A percentile compares a stretch with the other conserved stretches of the same genome.
Evolutionary conservation across 2,888 invertebrate genomes (phyloP).

Genomic region (Drosophila birchii): DNA sequence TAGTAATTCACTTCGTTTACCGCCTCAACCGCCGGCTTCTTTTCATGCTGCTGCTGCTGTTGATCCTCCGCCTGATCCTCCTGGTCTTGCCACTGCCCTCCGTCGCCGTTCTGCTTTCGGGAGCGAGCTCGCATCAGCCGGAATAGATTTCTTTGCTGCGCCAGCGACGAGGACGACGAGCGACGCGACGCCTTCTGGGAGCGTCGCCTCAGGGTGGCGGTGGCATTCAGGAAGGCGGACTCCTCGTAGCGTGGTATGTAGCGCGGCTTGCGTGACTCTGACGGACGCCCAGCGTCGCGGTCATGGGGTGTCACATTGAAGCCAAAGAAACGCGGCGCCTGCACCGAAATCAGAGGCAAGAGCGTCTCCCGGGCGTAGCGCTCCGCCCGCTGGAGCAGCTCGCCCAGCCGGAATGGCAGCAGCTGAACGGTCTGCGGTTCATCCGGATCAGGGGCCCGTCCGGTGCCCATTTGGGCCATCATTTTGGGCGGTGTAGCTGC

Average conservation of each 20-base stretch:
- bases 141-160: conserved; percentile 80
- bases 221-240: conserved; percentile 62
- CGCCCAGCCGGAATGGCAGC: conserved; percentile 91
- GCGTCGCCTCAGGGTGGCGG: conserved; percentile 7
- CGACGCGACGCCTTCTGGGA: conserved; percentile 31
- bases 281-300: conserved; percentile 46
- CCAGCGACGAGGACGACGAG: conserved; percentile 49
- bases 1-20: conserved; percentile 75
- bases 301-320: conserved; percentile 82
- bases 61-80: neutral
- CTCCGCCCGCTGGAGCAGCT: conserved; percentile 92
- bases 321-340: conserved; percentile 90
- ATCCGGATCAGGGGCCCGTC: conserved; percentile 41
- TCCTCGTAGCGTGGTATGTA: conserved; percentile 87
- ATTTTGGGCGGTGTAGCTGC: conserved; percentile 46
- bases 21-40: neutral
- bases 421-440: conserved; percentile 89
- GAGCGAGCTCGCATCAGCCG: conserved; percentile 70
- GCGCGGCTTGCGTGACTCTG: conserved; percentile 85
- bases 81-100: neutral
- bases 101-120: neutral
- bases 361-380: conserved; percentile 92
- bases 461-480: conserved; percentile 57
- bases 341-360: conserved; percentile 91
- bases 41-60: neutral